These are phyloP conservation scores for Macrophya alboannulata DNA, from an alignment of 2,888 invertebrate genomes.

Conservation along the genomic window DNA sequence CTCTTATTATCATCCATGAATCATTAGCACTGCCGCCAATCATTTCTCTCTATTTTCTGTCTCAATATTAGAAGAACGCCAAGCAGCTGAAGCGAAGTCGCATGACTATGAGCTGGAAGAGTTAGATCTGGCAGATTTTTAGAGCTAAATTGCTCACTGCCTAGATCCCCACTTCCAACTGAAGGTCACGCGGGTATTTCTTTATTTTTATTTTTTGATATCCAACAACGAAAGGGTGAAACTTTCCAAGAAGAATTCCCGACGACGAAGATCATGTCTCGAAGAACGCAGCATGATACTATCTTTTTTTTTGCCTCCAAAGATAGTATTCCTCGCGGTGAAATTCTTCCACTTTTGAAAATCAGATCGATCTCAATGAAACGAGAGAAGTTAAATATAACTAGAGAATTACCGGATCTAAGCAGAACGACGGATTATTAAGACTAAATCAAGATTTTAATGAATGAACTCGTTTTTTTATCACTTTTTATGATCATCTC, in stretches of 20 bases:
- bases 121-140: conserved; percentile 86
- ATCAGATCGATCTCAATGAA: not conserved
- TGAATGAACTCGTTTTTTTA: not conserved
- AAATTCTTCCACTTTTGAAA: not conserved
- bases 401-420: not conserved
- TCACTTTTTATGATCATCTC: not conserved
- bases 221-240: conserved; percentile 40
- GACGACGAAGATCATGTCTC: not conserved
- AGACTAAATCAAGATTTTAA: not conserved
- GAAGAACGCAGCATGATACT: conserved; percentile 36
- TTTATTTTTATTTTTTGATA: conserved; percentile 17
- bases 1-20: conserved; percentile 18
- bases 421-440: conserved; percentile 13
- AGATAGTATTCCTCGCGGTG: not conserved
- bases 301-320: not conserved
- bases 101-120: conserved; percentile 86
- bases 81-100: conserved; percentile 55
- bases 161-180: conserved; percentile 88
- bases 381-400: not conserved
- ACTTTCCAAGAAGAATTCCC: not conserved
- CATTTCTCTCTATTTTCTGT: not conserved
- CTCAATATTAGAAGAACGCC: not conserved
- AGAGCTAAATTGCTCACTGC: conserved; percentile 77
- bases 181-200: conserved; percentile 72
- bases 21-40: not conserved